Percentiles rank a stretch among this genome's conserved stretches.
These are phyloP conservation scores for Magallana gigas DNA, from an alignment of 1,140 invertebrate species.

Conservation along the genomic window DNA sequence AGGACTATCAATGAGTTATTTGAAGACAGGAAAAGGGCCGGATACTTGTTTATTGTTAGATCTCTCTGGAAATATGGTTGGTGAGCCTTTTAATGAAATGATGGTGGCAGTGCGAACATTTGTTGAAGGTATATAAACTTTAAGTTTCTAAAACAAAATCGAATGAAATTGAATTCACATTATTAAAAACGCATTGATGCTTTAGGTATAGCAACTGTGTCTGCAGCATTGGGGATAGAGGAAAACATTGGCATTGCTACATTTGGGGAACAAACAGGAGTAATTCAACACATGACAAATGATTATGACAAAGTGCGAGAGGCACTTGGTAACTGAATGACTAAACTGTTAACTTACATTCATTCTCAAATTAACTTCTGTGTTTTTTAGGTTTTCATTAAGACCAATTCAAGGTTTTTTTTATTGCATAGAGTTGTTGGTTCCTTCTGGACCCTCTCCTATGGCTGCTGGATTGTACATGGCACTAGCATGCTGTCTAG, in stretches of 20 bases:
- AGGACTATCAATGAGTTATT: too few relatives aligned
- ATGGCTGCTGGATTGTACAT: slow-evolving; percentile 40
- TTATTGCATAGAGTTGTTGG: not conserved
- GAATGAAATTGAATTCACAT: too few relatives aligned
- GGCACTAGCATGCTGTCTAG: slow-evolving; percentile 29
- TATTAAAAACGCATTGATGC: too few relatives aligned
- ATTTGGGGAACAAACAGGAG: slow-evolving; percentile 15
- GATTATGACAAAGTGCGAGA: slow-evolving; percentile 21
- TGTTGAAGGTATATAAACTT: slow-evolving; percentile 10
- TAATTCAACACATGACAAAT: slow-evolving; percentile 39
- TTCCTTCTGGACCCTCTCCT: not conserved
- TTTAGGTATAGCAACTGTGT: not conserved
- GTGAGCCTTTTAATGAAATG: slow-evolving; percentile 43
- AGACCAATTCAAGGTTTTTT: too few relatives aligned
- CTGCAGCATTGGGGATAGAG: not conserved
- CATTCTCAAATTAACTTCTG: not conserved
- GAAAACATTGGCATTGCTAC: slow-evolving; percentile 34
- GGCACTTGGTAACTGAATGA: not conserved
- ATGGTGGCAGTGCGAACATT: slow-evolving; percentile 9
- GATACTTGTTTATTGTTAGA: slow-evolving; percentile 37
- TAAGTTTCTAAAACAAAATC: not conserved
- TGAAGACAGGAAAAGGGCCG: not conserved
- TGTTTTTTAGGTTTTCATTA: too few relatives aligned
- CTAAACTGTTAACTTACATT: not conserved
- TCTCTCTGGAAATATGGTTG: slow-evolving; percentile 43